Conservation (phyloP, 2,888 invertebrate genomes). For the Odontothrips loti region DNA sequence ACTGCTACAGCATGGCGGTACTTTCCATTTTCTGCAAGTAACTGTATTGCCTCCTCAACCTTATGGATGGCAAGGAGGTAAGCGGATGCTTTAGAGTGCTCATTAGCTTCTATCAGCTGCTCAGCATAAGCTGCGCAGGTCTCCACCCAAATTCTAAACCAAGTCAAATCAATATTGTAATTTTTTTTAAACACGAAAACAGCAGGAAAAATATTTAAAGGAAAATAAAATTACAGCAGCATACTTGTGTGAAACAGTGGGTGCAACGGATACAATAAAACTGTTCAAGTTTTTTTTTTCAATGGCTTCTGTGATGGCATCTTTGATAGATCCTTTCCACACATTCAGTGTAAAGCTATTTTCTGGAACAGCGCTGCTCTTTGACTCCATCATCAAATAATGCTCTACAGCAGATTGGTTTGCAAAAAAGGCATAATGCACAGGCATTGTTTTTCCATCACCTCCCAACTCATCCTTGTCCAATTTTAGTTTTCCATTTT, state of each 20-base stretch:
- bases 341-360: not conserved
- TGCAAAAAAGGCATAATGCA: not conserved
- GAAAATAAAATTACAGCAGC: not conserved
- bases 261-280: not conserved
- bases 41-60: not conserved
- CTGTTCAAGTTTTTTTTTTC: not conserved
- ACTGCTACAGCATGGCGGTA: not conserved
- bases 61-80: not conserved
- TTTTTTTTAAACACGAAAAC: not conserved
- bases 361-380: not conserved
- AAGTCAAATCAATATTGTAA: not conserved
- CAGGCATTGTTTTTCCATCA: not conserved
- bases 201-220: not conserved
- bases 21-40: not conserved
- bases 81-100: not conserved
- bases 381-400: not conserved
- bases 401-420: not conserved
- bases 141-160: not conserved
- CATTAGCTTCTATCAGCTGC: not conserved
- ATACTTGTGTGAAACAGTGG: not conserved
- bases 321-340: not conserved
- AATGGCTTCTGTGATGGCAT: not conserved
- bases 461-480: not conserved
- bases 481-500: not conserved
- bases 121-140: not conserved